A percentile compares a stretch with the other conserved stretches of the same genome.
Conservation (phyloP, 2,797 vertebrate species). For the Notoglanidium macrostoma region DNA sequence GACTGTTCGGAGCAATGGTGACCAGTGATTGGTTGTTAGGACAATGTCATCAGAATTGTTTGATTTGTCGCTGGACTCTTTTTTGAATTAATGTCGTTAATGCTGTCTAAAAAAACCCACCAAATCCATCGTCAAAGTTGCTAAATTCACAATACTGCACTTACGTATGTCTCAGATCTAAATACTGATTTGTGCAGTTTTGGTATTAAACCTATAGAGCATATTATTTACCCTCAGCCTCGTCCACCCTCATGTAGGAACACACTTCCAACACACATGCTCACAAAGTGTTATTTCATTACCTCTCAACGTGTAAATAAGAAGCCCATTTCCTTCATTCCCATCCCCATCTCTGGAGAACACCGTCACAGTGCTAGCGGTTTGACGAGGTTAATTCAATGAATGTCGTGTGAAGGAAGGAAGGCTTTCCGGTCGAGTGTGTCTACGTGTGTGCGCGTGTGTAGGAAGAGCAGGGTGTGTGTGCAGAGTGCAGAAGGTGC, state of each 20-base stretch:
- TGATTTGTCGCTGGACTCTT: neutral
- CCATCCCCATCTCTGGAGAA: conserved; percentile 8
- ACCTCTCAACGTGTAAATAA: conserved; percentile 35
- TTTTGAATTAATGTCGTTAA: neutral
- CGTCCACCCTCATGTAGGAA: neutral
- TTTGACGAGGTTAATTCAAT: conserved; percentile 50
- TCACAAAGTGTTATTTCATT: conserved; percentile 30
- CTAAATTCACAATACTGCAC: neutral
- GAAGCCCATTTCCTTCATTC: conserved; percentile 14
- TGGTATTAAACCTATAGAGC: neutral
- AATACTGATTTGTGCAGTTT: neutral
- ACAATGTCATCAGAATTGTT: neutral
- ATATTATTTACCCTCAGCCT: neutral
- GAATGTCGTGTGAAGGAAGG: conserved; percentile 28
- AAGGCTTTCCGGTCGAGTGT: conserved; percentile 42
- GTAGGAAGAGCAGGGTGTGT: conserved; percentile 24
- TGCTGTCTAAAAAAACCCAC: neutral
- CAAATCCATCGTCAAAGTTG: neutral
- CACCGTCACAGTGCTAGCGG: conserved; percentile 13
- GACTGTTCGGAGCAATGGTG: neutral
- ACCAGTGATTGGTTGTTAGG: neutral
- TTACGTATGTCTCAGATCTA: neutral
- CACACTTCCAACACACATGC: neutral
- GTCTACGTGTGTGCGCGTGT: conserved; percentile 62
- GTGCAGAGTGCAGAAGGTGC: conserved; percentile 51